Percentiles rank a stretch among this genome's conserved stretches.
phyloP scores from a whole-genome alignment of 2,888 invertebrate genomes.

The Mesorhabditis sp. region DNA sequence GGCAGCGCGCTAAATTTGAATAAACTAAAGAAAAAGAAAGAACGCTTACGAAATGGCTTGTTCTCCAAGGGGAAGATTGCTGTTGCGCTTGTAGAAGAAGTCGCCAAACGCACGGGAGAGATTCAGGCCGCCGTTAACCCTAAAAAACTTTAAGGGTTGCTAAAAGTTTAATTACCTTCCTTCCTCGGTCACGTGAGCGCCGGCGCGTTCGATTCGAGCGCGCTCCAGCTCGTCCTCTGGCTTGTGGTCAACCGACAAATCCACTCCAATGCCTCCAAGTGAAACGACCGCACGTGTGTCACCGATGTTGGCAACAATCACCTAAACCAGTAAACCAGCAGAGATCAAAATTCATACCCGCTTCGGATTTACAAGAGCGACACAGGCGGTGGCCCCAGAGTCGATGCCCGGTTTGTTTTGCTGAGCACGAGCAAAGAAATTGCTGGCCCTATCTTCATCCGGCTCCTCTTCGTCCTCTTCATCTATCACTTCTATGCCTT shows the following conservation, averaged over 20 bases:
- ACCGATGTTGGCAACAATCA: constrained; percentile 94
- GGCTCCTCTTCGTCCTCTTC: constrained; percentile 8
- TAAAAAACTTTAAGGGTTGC: not conserved
- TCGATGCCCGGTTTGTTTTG: constrained; percentile 73
- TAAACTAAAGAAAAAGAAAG: not conserved
- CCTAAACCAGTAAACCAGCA: not conserved
- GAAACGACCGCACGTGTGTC: constrained; percentile 82
- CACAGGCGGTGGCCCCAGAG: constrained; percentile 96
- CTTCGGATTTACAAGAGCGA: constrained; percentile 75
- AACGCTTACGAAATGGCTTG: constrained; percentile 78
- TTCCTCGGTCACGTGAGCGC: constrained; percentile 68
- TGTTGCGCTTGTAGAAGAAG: constrained; percentile 87
- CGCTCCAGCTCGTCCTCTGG: constrained; percentile 78
- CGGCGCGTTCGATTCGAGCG: constrained; percentile 81
- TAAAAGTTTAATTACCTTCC: constrained; percentile 18
- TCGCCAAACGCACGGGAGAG: constrained; percentile 92
- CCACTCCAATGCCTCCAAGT: constrained; percentile 78
- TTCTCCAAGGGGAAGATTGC: constrained; percentile 71
- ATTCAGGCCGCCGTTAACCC: constrained; percentile 83
- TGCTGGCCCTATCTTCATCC: constrained; percentile 17
- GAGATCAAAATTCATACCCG: constrained; percentile 59
- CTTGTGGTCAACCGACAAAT: constrained; percentile 78
- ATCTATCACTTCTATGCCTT: constrained; percentile 6
- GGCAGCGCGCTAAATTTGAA: constrained; percentile 70
- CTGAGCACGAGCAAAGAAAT: constrained; percentile 8